Conservation (phyloP, 2,113 vertebrate genomes). For the Tragulus kanchil region DNA sequence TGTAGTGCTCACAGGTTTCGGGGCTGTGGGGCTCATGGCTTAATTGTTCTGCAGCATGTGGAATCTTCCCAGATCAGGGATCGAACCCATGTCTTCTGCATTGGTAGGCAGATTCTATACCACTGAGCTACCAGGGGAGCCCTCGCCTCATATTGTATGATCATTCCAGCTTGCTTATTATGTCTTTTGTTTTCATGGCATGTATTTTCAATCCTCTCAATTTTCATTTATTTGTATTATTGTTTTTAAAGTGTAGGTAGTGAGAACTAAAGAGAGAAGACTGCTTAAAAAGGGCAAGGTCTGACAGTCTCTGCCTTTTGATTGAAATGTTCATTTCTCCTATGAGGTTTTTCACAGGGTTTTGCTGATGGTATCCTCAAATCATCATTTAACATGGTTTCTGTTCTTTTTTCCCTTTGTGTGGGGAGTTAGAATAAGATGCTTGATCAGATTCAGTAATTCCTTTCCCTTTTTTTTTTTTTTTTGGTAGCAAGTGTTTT, state of each 20-base stretch:
- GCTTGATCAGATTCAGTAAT: not conserved
- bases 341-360: not conserved
- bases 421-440: not conserved
- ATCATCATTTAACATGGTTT: not conserved
- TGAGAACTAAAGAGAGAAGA: conserved; percentile 6
- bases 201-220: not conserved
- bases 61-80: not conserved
- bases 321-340: not conserved
- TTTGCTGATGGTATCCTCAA: not conserved
- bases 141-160: not conserved
- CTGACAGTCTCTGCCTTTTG: not conserved
- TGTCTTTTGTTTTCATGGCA: not conserved
- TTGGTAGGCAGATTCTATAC: not conserved
- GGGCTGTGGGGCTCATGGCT: not conserved
- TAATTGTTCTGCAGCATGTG: not conserved
- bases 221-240: conserved; percentile 8
- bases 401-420: not conserved
- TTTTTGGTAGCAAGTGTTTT: not conserved
- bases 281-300: not conserved
- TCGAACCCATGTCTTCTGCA: not conserved
- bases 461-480: not conserved
- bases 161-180: not conserved
- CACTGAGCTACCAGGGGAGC: not conserved
- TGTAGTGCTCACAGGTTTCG: not conserved
- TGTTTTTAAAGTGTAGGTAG: not conserved